phyloP scores from a whole-genome alignment of 2,113 vertebrate genomes.

The Phylloscopus trochiloides region DNA sequence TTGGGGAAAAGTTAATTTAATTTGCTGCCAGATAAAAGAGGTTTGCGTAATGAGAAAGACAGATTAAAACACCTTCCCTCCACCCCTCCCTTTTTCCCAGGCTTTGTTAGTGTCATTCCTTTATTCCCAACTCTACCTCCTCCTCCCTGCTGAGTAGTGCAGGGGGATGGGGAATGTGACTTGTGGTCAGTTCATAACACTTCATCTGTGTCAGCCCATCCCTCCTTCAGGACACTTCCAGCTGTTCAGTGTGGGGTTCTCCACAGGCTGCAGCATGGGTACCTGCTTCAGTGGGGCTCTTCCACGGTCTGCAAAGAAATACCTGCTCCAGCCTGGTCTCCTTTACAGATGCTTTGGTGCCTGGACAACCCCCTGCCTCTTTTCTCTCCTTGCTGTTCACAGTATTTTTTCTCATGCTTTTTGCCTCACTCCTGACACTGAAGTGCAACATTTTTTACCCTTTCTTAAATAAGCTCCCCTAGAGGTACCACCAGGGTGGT shows the following conservation, averaged over 20 bases:
- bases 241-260: neutral
- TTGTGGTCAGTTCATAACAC: neutral
- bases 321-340: neutral
- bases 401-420: neutral
- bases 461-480: neutral
- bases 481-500: neutral
- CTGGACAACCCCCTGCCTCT: neutral
- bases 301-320: neutral
- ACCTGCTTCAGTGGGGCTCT: neutral
- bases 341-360: neutral
- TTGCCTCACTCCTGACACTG: neutral
- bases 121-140: neutral
- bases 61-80: neutral
- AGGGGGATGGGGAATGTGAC: neutral
- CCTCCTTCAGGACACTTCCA: neutral
- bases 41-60: neutral
- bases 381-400: neutral
- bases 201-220: neutral
- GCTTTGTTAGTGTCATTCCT: neutral
- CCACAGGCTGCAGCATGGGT: neutral
- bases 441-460: neutral
- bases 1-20: neutral
- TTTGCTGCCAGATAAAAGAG: neutral
- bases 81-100: neutral
- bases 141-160: neutral